Conservation (phyloP, 1,140 invertebrate genomes). For the Caenorhabditis latens region DNA sequence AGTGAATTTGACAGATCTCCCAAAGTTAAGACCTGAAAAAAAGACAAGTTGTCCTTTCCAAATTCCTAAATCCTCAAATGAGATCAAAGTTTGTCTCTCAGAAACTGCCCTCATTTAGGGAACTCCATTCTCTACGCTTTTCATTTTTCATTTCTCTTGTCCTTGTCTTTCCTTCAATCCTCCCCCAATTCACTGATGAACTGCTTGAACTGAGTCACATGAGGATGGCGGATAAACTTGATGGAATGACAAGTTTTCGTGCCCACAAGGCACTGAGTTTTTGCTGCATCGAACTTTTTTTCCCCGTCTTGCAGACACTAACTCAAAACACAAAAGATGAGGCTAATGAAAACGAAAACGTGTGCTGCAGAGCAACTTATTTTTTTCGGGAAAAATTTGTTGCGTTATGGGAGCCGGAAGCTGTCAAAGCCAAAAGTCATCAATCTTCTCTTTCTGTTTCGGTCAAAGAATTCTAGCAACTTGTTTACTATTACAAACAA, state of each 20-base stretch:
- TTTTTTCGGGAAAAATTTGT: neutral
- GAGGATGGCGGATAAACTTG: slow-evolving; percentile 24
- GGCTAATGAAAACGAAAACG: slow-evolving; percentile 6
- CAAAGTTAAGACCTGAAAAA: too few relatives aligned
- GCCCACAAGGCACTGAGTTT: slow-evolving; percentile 21
- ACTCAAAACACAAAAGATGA: slow-evolving; percentile 42
- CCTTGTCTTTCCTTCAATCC: neutral
- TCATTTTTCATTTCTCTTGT: neutral
- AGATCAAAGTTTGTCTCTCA: neutral
- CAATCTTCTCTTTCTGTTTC: slow-evolving; percentile 17
- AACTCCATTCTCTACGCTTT: neutral
- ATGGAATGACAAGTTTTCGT: slow-evolving; percentile 43
- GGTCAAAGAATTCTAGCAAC: neutral
- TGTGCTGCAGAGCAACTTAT: neutral
- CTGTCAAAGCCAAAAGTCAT: neutral
- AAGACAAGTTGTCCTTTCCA: too few relatives aligned
- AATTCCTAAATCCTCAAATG: too few relatives aligned
- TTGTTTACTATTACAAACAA: slow-evolving; percentile 22
- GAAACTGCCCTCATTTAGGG: neutral
- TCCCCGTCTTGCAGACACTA: neutral
- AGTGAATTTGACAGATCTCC: too few relatives aligned
- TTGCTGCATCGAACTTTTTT: slow-evolving; percentile 42
- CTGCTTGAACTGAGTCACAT: slow-evolving; percentile 44
- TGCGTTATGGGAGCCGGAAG: neutral
- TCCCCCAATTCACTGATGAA: slow-evolving; percentile 6